A percentile compares a stretch with the other conserved stretches of the same genome.
Conservation (phyloP, 1,140 invertebrate genomes). For the Cotesia chilonis region DNA sequence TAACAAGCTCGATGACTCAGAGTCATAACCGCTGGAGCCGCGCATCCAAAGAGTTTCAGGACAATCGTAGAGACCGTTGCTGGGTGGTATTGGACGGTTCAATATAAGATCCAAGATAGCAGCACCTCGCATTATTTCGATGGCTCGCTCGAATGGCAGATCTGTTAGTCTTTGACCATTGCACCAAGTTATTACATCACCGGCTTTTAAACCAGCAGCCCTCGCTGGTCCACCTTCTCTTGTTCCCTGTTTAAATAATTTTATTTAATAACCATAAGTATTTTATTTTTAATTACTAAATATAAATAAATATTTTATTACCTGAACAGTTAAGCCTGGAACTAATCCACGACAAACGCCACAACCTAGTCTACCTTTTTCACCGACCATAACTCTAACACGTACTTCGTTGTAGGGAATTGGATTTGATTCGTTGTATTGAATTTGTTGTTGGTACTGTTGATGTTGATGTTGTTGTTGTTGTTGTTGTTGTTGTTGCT, state of each 20-base stretch:
- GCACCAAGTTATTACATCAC: slow-evolving; percentile 91
- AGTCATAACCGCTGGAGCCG: slow-evolving; percentile 62
- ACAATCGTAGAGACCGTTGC: slow-evolving; percentile 59
- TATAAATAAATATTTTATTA: slow-evolving; percentile 34
- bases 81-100: slow-evolving; percentile 53
- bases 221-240: slow-evolving; percentile 86
- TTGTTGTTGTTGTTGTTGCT: slow-evolving; percentile 63
- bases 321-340: slow-evolving; percentile 62
- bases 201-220: slow-evolving; percentile 85
- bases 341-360: slow-evolving; percentile 61
- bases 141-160: slow-evolving; percentile 61
- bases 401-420: slow-evolving; percentile 57
- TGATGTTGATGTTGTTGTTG: slow-evolving; percentile 65
- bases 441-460: slow-evolving; percentile 54
- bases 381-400: slow-evolving; percentile 59
- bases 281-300: background rate
- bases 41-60: slow-evolving; percentile 59
- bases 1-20: slow-evolving; percentile 56
- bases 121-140: slow-evolving; percentile 60
- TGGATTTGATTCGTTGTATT: slow-evolving; percentile 52
- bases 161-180: slow-evolving; percentile 73
- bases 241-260: slow-evolving; percentile 73
- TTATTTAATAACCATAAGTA: slow-evolving; percentile 6
- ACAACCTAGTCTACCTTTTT: slow-evolving; percentile 61
- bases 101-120: slow-evolving; percentile 58